Evolutionary conservation across 2,888 invertebrate species (phyloP).

Genomic region (Baccha elongata): DNA sequence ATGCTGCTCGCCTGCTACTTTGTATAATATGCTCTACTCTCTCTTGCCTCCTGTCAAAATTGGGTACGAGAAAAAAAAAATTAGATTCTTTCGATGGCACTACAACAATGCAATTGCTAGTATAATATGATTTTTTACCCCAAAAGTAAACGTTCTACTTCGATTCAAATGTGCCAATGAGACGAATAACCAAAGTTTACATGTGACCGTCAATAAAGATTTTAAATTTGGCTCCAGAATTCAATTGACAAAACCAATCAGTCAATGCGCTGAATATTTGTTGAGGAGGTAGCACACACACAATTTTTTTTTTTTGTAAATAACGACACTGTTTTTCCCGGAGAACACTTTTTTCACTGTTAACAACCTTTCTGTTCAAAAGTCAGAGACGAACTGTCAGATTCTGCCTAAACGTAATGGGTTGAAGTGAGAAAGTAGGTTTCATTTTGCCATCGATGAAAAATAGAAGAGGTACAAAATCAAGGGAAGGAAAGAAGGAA

Average conservation of each 20-base stretch:
- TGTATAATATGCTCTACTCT: conserved; percentile 61
- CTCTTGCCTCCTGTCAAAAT: conserved; percentile 71
- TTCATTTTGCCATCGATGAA: conserved; percentile 36
- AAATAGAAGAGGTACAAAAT: conserved; percentile 32
- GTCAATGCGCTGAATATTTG: conserved; percentile 60
- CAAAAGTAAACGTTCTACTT: conserved; percentile 71
- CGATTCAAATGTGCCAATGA: conserved; percentile 70
- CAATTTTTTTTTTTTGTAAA: conserved; percentile 69
- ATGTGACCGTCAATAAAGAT: conserved; percentile 41
- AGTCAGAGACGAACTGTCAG: conserved; percentile 80
- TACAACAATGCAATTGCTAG: conserved; percentile 72
- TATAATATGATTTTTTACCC: conserved; percentile 71
- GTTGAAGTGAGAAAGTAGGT: conserved; percentile 70
- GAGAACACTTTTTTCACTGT: conserved; percentile 70
- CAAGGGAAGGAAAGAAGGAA: conserved; percentile 48
- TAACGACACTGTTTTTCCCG: conserved; percentile 73
- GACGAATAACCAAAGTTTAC: conserved; percentile 50
- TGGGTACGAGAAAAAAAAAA: conserved; percentile 69
- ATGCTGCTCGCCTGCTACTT: conserved; percentile 39
- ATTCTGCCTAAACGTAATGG: conserved; percentile 59
- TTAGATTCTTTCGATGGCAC: conserved; percentile 69
- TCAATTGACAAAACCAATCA: conserved; percentile 69
- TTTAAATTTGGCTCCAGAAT: conserved; percentile 68
- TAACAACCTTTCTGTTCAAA: conserved; percentile 79
- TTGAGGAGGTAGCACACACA: conserved; percentile 68